phyloP scores from a whole-genome alignment of 2,113 vertebrate genomes.

The Sylvilagus bachmani region DNA sequence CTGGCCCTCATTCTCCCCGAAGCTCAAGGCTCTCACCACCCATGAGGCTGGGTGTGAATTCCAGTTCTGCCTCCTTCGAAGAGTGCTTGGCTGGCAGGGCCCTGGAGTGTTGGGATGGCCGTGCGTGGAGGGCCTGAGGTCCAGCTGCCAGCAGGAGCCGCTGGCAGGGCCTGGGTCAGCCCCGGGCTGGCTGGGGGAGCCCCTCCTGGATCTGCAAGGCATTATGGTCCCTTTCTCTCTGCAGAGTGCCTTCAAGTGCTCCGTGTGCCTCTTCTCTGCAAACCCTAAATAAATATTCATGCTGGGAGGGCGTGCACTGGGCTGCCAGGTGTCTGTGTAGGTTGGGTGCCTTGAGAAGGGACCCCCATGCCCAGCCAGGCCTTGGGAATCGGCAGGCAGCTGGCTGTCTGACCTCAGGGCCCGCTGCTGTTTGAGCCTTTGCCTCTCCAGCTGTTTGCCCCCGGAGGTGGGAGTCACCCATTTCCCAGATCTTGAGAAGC shows the following conservation, averaged over 20 bases:
- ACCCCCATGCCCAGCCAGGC: background rate
- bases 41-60: background rate
- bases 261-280: background rate
- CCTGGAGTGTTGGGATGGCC: background rate
- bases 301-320: background rate
- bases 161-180: background rate
- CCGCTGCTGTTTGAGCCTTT: background rate
- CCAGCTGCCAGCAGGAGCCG: background rate
- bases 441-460: no score
- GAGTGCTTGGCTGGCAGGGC: background rate
- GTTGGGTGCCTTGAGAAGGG: background rate
- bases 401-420: background rate
- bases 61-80: background rate
- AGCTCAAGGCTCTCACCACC: background rate
- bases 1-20: background rate
- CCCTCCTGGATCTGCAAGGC: background rate
- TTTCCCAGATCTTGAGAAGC: background rate
- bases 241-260: conserved; percentile 29
- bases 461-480: background rate
- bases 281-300: background rate
- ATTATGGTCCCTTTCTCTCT: background rate
- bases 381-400: background rate
- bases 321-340: background rate
- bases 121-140: background rate
- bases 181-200: background rate